Evolutionary conservation across 2,797 vertebrate species (phyloP).

Genomic region (Octomys mimax): DNA sequence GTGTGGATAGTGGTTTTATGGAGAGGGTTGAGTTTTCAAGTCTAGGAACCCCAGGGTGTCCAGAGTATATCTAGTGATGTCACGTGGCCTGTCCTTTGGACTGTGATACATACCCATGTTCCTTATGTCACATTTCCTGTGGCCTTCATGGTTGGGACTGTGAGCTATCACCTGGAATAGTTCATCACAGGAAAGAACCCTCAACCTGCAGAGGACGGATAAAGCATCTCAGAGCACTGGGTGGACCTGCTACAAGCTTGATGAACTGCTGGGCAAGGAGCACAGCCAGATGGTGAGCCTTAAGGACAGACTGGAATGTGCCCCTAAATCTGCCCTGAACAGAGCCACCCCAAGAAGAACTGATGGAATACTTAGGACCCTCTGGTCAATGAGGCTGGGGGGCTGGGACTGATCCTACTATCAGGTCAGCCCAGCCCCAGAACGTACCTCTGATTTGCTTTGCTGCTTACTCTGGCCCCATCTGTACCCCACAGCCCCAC

Average conservation of each 20-base stretch:
- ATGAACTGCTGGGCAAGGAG: constrained; percentile 94
- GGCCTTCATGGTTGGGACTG: constrained; percentile 96
- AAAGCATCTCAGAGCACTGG: constrained; percentile 94
- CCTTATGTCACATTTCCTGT: constrained; percentile 98
- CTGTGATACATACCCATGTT: constrained; percentile 90
- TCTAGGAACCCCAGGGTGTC: too few relatives aligned
- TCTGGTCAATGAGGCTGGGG: background rate
- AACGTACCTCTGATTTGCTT: constrained; percentile 19
- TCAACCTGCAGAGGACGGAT: constrained; percentile 91
- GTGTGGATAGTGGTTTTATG: too few relatives aligned
- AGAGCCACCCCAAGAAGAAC: constrained; percentile 95
- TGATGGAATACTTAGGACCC: background rate
- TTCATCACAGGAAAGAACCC: constrained; percentile 92
- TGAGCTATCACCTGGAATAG: constrained; percentile 98
- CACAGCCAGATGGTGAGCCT: constrained; percentile 96
- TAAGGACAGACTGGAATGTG: constrained; percentile 97
- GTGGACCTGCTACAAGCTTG: constrained; percentile 95
- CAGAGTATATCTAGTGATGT: constrained; percentile 48
- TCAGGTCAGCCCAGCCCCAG: background rate
- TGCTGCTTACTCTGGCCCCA: constrained; percentile 58
- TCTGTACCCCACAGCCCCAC: background rate
- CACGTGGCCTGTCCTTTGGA: constrained; percentile 97
- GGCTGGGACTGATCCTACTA: background rate
- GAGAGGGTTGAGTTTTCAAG: too few relatives aligned
- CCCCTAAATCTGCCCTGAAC: constrained; percentile 96